These are phyloP conservation scores for Cyprinodon variegatus DNA, from an alignment of 2,113 vertebrate species.

Conservation along the genomic window DNA sequence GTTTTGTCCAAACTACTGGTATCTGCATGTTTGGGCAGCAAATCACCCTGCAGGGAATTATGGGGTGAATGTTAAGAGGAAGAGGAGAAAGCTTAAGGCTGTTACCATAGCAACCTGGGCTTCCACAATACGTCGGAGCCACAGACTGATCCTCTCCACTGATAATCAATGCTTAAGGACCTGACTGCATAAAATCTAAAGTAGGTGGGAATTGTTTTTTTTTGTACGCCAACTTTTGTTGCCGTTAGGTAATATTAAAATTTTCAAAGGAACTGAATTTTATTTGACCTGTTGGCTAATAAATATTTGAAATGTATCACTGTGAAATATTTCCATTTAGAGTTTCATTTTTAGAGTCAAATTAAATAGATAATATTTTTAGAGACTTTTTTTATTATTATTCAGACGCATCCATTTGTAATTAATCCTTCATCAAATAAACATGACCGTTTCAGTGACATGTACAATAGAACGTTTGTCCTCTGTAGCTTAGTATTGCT, in stretches of 20 bases:
- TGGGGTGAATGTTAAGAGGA: no score
- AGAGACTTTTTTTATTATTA: not conserved
- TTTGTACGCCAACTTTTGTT: not conserved
- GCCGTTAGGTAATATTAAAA: not conserved
- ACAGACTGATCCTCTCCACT: no score
- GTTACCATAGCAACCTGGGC: no score
- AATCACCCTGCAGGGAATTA: no score
- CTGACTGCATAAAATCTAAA: no score
- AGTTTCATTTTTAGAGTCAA: not conserved
- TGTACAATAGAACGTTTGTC: constrained; percentile 15
- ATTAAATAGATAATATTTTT: not conserved
- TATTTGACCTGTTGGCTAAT: not conserved
- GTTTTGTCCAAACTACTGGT: no score
- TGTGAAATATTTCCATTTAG: not conserved
- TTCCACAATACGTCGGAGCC: no score
- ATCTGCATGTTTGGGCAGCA: no score
- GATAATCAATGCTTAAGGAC: no score
- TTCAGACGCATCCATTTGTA: not conserved
- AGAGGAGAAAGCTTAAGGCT: no score
- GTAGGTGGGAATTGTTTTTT: no score
- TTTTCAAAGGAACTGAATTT: not conserved
- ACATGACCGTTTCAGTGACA: constrained; percentile 29
- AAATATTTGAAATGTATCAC: not conserved
- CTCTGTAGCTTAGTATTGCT: constrained; percentile 63
- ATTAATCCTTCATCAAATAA: constrained; percentile 17